Evolutionary conservation across 2,888 invertebrate genomes (phyloP), one percentile per base, ranked within the genome.

Genomic region (Melanostoma scalare): DNA sequence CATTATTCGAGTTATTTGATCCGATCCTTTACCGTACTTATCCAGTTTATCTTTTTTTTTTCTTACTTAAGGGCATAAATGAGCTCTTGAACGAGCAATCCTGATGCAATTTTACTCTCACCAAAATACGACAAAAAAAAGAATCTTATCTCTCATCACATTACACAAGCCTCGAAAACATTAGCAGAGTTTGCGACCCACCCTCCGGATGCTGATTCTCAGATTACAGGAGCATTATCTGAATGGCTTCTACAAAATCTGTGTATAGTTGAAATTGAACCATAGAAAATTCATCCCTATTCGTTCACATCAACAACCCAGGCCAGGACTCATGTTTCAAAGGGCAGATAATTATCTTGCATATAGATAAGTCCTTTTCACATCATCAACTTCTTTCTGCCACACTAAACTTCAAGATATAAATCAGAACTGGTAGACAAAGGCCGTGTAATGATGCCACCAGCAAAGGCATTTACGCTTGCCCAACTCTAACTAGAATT

Each of bases 371-470:
- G 61, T 30, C 63, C 63, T 9, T 71, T 77, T 63, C 63, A 36
- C 63, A 56, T 71, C 56, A 44, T 48, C 71, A 48, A 50, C 48
- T 50, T 42, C 55, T 20, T 55, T 61, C 61, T 76, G 68, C 69
- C 46, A 69, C 61, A 76, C 48, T 63, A 71, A 63, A 69, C 63
- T 69, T 56, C 61, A 63, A 61, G 69, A 63, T 55, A 61, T 53
- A 76, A 76, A 76, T 76, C 76, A 69, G 38, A 56, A 36, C 33
- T 61, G 38, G 52, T 8, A 6, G 6, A 65, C 63, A 63, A 46
- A 63, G 53, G 63, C 73, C 20, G 20, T 10, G 31, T 58, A 50
- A 58, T 67, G 44, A 60, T 60, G 30, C 75, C 60, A 68, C 75
- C 75, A 68, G 53, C 76, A 63, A 53, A n/a, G 52, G 20, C 20